Evolutionary conservation across 2,888 invertebrate genomes (phyloP), one percentile per base, ranked within the genome.

Genomic region (Pheosia gnoma): DNA sequence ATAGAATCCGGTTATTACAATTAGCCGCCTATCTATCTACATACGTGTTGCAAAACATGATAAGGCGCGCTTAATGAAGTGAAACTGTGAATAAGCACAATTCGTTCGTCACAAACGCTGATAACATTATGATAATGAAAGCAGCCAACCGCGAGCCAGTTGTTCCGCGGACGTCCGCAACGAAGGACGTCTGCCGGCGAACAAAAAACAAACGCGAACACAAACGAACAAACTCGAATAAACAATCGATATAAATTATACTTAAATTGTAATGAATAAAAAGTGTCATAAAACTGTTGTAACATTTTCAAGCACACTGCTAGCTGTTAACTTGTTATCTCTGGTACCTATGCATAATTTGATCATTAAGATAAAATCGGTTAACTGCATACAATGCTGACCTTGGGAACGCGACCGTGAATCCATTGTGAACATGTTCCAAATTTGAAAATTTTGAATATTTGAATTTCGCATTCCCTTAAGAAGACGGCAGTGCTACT

Each of bases 401-500:
- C 91, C 91, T 90, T 89, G 86, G 49, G 74, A 68, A 75, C 72
- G 78, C 74, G 83, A 71, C 82, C 86, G 76, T 88, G 86, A 83
- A 79, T 86, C 68, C 77, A 78, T 80, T 80, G 69, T 77, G 63
- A 72, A 66, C 78, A 81, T 81, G 84, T 82, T 75, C 86, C 85
- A 79, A 88, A 87, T 86, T 84, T 84, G 82, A 83, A 84, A 85
- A 83, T 85, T 86, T 84, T 84, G 82, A 83, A 84, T 85, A 83
- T 85, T 86, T 79, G 79, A 80, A 85, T 81, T 84, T 80, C 78
- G 79, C 81, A 82, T 86, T 82, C 74, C 71, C 79, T 80, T 77
- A 73, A 74, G 79, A 75, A 79, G 71, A 64, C 66, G 62, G 47
- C n/a, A 47, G n/a, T 47, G 11, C 47, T 47, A 9, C n/a, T 11